Evolutionary conservation across 2,888 invertebrate species (phyloP).

Genomic region (Euclidia mi): DNA sequence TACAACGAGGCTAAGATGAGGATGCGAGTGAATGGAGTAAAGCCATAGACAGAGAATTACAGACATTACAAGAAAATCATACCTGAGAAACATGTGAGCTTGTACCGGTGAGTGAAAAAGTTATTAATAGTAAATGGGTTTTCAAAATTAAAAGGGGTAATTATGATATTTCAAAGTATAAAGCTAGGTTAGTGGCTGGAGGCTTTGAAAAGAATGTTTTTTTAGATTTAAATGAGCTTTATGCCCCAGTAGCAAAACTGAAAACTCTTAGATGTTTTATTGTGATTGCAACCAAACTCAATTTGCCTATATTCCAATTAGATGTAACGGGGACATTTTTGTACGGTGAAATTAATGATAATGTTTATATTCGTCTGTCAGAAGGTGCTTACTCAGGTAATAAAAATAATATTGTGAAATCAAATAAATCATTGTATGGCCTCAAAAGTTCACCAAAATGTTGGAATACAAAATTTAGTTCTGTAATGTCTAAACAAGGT

Average conservation of each 20-base stretch:
- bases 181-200: too few relatives aligned
- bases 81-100: too few relatives aligned
- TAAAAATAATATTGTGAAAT: conserved; percentile 19
- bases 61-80: too few relatives aligned
- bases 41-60: too few relatives aligned
- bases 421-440: conserved; percentile 22
- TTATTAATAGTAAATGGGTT: too few relatives aligned
- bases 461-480: conserved; percentile 18
- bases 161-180: too few relatives aligned
- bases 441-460: conserved; percentile 18
- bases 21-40: too few relatives aligned
- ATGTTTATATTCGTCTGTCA: too few relatives aligned
- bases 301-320: conserved; percentile 7
- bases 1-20: too few relatives aligned
- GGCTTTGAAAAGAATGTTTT: conserved; percentile 6
- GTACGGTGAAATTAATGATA: conserved; percentile 9
- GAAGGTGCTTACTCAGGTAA: conserved; percentile 12
- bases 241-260: conserved; percentile 23
- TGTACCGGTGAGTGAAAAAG: too few relatives aligned
- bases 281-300: not conserved
- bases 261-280: conserved; percentile 5
- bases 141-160: too few relatives aligned
- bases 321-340: conserved; percentile 15
- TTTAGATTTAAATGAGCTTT: conserved; percentile 12
- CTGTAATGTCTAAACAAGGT: conserved; percentile 16